Evolutionary conservation across 2,113 vertebrate genomes (phyloP), one percentile per base, ranked within the genome.

Genomic region (Perccottus glenii): DNA sequence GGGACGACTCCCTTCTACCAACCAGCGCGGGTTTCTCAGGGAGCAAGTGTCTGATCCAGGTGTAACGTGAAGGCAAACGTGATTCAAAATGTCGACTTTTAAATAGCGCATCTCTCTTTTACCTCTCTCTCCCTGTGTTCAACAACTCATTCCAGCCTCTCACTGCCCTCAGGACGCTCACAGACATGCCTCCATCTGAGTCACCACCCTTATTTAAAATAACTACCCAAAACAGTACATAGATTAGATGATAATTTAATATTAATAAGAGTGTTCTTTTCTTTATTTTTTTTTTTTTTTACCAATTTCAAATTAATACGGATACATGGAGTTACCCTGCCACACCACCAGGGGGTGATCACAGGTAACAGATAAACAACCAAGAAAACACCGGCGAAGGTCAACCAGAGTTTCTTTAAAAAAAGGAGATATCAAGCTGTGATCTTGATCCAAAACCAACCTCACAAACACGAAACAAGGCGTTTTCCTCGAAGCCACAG

Each of bases 1-100:
- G 68, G 80, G 85, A 75, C 71, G 74, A 70, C 40, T 45, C 66
- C 35, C 55, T 70, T 50, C 67, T 70, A 64, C 70, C 80, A 82
- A 82, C 75, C 78, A 68, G 66, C 73, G 80, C 77, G 58, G 60
- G 15, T 71, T 48, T 35, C 36, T 50, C 1, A 16, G 78, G 16
- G 59, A 58, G 68, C 43, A 50, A 9, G 50, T n/a, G 10, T 33
- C 52, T 14, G 48, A 62, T 59, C 42, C 51, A 61, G 43, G 47
- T 16, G 35, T 5, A 47, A 59, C 47, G 40, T 72, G 60, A 32
- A 60, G n/a, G 40, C 46, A 60, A 47, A 44, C 48, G 77, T 43
- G 63, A 64, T 32, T 50, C 9, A 50, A 48, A 66, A 67, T 57
- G n/a, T 9, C 40, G 57, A 73, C 64, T 84, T 67, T 27, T 55